phyloP scores from a whole-genome alignment of 1,140 invertebrate species.

The Luehdorfia chinensis region DNA sequence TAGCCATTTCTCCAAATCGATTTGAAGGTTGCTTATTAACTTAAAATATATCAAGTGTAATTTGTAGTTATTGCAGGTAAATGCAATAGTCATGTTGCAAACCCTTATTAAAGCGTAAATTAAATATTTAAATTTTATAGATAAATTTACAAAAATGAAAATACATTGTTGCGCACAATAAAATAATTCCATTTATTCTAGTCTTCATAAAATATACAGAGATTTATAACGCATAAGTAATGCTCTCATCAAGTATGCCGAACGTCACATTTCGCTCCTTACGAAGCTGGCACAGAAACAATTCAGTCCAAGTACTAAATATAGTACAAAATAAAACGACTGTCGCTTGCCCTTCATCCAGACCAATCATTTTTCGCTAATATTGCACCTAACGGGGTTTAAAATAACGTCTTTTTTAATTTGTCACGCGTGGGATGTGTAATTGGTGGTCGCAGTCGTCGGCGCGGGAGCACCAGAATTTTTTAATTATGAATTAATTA shows the following conservation, averaged over 20 bases:
- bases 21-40: no score
- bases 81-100: no score
- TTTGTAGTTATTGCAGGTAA: no score
- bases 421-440: constrained; percentile 33
- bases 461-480: constrained; percentile 72
- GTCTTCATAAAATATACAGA: no score
- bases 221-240: no score
- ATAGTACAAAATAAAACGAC: constrained; percentile 76
- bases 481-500: constrained; percentile 77
- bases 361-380: constrained; percentile 35
- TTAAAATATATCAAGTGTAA: no score
- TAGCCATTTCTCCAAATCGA: no score
- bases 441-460: constrained; percentile 66
- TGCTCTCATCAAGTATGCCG: constrained; percentile 40
- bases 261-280: constrained; percentile 45
- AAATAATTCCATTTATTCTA: no score
- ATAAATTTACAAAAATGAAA: no score
- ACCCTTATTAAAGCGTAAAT: no score
- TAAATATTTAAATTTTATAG: no score
- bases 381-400: constrained; percentile 35
- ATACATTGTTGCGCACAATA: no score
- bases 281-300: constrained; percentile 69
- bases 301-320: constrained; percentile 70
- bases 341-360: constrained; percentile 74
- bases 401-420: constrained; percentile 47